Percentiles rank a stretch among this genome's conserved stretches.
These are phyloP conservation scores for Myrmecobius fasciatus DNA, from an alignment of 2,113 vertebrate genomes.

Conservation along the genomic window DNA sequence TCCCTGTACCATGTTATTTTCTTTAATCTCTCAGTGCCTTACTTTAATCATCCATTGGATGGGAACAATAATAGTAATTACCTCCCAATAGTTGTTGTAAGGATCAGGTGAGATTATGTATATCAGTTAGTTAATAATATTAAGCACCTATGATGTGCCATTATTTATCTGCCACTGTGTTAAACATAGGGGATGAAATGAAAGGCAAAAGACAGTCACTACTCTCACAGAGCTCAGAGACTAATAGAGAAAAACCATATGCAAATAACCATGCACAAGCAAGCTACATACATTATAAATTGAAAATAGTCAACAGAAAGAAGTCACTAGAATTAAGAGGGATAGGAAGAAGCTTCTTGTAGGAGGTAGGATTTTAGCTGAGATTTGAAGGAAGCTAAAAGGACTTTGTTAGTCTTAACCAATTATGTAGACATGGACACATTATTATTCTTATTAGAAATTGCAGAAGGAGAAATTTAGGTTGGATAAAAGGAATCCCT, in stretches of 20 bases:
- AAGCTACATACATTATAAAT: not conserved
- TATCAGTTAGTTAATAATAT: not conserved
- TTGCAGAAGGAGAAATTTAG: not conserved
- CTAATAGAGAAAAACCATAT: not conserved
- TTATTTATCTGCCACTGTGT: not conserved
- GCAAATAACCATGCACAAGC: not conserved
- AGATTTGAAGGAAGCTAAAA: not conserved
- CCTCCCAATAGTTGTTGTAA: not conserved
- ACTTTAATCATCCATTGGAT: not conserved
- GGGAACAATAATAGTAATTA: not conserved
- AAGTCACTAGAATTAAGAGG: not conserved
- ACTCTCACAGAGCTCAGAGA: not conserved
- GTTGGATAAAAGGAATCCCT: not conserved
- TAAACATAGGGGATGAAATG: not conserved
- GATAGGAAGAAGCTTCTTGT: not conserved
- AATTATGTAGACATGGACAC: not conserved
- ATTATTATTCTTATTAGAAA: not conserved
- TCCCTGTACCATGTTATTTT: not conserved
- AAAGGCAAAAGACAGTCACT: not conserved
- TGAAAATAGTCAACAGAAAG: not conserved
- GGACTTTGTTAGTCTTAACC: not conserved
- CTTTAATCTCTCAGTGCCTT: not conserved
- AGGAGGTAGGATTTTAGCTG: not conserved
- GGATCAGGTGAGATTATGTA: not conserved
- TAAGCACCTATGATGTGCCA: not conserved